phyloP scores from a whole-genome alignment of 2,797 vertebrate species.

The Neosilurus hyrtlii region DNA sequence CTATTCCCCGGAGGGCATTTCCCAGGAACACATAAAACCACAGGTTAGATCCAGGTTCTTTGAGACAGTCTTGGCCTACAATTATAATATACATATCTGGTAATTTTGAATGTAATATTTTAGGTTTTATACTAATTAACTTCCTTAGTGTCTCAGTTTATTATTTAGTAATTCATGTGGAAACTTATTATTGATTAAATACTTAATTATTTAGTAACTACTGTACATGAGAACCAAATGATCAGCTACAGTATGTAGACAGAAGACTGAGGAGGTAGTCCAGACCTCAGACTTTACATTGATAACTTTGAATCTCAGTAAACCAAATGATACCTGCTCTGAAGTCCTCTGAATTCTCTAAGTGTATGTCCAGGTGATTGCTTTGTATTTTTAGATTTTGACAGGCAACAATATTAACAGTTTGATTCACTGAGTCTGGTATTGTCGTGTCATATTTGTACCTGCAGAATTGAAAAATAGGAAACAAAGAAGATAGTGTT shows the following conservation, averaged over 20 bases:
- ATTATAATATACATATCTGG: background rate
- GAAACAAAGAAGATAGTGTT: background rate
- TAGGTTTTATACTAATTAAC: background rate
- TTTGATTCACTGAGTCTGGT: background rate
- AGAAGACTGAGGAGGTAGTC: background rate
- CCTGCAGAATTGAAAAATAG: background rate
- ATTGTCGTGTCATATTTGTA: conserved; percentile 1
- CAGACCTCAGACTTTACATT: background rate
- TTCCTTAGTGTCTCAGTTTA: background rate
- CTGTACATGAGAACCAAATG: background rate
- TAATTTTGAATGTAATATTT: background rate
- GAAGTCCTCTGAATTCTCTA: background rate
- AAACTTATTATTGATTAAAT: background rate
- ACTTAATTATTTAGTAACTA: background rate
- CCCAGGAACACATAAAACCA: conserved; percentile 86
- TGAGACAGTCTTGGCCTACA: background rate
- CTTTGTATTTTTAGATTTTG: background rate
- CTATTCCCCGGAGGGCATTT: conserved; percentile 88
- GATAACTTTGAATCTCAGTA: background rate
- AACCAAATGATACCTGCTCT: background rate
- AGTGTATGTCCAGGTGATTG: background rate
- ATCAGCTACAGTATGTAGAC: background rate
- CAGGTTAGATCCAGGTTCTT: conserved; percentile 1
- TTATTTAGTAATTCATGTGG: background rate
- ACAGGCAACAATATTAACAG: background rate